Evolutionary conservation across 2,113 vertebrate genomes (phyloP), one percentile per base, ranked within the genome.

Genomic region (Cariama cristata): DNA sequence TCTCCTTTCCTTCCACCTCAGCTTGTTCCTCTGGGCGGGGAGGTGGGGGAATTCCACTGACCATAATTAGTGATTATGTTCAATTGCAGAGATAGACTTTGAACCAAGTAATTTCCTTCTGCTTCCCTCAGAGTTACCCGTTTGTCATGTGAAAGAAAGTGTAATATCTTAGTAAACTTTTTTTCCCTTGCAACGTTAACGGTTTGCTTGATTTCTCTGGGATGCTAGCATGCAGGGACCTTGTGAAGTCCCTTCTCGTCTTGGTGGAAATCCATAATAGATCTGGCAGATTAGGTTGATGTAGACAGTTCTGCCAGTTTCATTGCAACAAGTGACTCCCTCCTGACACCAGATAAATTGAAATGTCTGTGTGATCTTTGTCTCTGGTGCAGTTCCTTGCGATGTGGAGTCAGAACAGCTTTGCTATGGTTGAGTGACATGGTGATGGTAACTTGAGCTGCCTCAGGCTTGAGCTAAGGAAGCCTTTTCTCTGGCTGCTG

Each of bases 321-420:
- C 14, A 8, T 49, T 91, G 76, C 66, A 2, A 7, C 72, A 16
- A 79, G 66, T 84, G 63, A 76, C 79, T 84, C 68, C 72, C 79
- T 93, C 66, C 85, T 91, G 95, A 88, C 86, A 92, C 55, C 63
- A 83, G 79, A 95, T 56, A 71, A 85, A 66, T 76, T 71, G 88
- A 87, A 82, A 49, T 58, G 80, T 53, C 91, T 2, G 0, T 87
- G 76, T 93, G 91, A 59, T 91, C 94, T 87, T 72, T 91, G 79
- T 92, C 72, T 79, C 92, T 93, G 83, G 92, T 88, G 52, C 40
- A 74, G 74, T 32, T 72, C 83, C 90, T 81, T 71, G 86, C 89
- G 92, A 86, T 91, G 66, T 9, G 69, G 69, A 89, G 62, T 81
- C 96, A 95, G 73, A 91, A 47, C 76, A 94, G 68, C 84, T 96